Evolutionary conservation across 2,797 vertebrate species (phyloP), one percentile per base, ranked within the genome.

Genomic region (Trichosurus vulpecula): DNA sequence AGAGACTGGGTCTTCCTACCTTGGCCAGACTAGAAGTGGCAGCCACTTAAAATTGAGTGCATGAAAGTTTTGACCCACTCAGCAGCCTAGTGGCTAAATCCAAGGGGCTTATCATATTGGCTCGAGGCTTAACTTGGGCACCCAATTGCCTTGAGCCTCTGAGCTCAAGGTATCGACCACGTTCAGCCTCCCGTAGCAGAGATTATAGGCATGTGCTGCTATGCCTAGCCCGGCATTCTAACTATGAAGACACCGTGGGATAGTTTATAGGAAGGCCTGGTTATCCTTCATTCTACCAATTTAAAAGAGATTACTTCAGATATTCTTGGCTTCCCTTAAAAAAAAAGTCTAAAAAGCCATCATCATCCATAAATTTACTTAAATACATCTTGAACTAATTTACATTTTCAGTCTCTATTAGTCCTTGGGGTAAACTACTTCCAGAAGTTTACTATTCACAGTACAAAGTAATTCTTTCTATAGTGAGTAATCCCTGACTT

Each of bases 361-460:
- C 81, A 31, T 16, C 90, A 31, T 10, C 52, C 52, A n/a, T 56
- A 35, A 58, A 53, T 92, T 95, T 93, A 95, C 61, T 87, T 95
- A 27, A 30, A 30, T 0, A 58, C 10, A 55, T 87, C 81, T 74
- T 53, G 19, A 61, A 52, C 87, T 94, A 52, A 93, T 91, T 58
- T 52, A 94, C 4, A 29, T 57, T 12, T 90, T 93, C 41, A 57
- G 0, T 2, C 55, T 94, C 11, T 87, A 47, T 47, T 87, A 87
- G 41, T 74, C 41, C 87, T 95, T 91, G n/a, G 61, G 57, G 54
- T 96, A 97, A 74, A 54, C 3, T 35, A 54, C 22, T 66, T 92
- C 41, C 81, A 57, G 58, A 25, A n/a, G 52, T 66, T 96, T 89
- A 87, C 51, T 87, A 8, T 54, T 47, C 52, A 55, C 66, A 61